Conservation (phyloP, 2,888 invertebrate genomes). For the Pyrgus malvae region DNA sequence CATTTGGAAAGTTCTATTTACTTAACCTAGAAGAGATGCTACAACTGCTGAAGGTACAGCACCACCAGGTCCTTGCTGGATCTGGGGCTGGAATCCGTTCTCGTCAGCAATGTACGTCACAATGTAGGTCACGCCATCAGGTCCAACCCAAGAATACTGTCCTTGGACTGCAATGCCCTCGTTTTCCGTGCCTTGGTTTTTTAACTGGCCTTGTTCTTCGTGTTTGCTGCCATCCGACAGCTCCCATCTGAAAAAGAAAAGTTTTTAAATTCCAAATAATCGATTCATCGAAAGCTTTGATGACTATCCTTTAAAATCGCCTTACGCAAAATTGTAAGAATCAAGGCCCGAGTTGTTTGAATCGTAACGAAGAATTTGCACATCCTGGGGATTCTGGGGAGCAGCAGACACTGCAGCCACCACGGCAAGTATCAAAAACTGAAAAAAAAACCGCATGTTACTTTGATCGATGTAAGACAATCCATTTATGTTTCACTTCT, state of each 20-base stretch:
- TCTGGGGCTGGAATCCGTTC: constrained; percentile 73
- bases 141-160: constrained; percentile 78
- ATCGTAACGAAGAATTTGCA: constrained; percentile 83
- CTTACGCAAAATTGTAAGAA: constrained; percentile 82
- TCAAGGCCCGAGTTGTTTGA: constrained; percentile 82
- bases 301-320: background rate
- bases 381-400: constrained; percentile 74
- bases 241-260: constrained; percentile 63
- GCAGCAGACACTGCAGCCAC: constrained; percentile 60
- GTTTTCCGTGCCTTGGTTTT: constrained; percentile 80
- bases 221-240: constrained; percentile 81
- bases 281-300: background rate
- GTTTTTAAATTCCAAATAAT: background rate
- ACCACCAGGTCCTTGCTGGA: constrained; percentile 68
- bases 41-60: constrained; percentile 59
- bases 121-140: constrained; percentile 81
- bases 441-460: constrained; percentile 48
- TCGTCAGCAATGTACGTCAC: constrained; percentile 83
- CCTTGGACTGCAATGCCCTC: constrained; percentile 81
- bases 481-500: constrained; percentile 36
- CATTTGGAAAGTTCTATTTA: constrained; percentile 19
- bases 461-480: background rate
- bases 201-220: constrained; percentile 79
- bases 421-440: constrained; percentile 61
- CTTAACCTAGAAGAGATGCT: constrained; percentile 62